Base-by-base conservation (phyloP, 2,888 invertebrate genomes). In the Ectemnius continuus region DNA sequence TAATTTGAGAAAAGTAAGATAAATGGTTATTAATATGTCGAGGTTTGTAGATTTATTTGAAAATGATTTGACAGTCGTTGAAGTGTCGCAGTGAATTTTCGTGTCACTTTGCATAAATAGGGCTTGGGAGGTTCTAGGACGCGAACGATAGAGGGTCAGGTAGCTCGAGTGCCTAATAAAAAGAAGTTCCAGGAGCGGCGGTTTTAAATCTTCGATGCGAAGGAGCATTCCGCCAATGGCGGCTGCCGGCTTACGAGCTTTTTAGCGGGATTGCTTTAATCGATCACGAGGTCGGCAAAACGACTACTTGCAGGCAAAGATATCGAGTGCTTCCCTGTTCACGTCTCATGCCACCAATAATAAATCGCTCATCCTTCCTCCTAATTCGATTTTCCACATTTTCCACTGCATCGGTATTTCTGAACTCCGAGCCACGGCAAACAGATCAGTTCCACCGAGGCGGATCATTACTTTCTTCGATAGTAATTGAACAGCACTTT, bases 261-360 rank as follows among this genome's bases (percentile, higher is more conserved):
- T 52, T 52, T 52, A 52, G 52, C 16, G 52, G 16, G 52, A 52
- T 52, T 52, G 52, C 52, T 52, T 52, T 52, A 52, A 52, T 52
- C 52, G 52, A 52, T 52, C 52, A 52, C 52, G 52, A 52, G 52
- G 52, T 52, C 52, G 14, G 52, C 36, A 36, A 36, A 16, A 52
- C 52, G 52, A 52, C 52, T 52, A 52, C 52, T 52, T 16, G 52
- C 52, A 4, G 6, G 52, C 52, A 52, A 52, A 52, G 52, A 16
- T 52, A 52, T 14, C 52, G 52, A 52, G 14, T 52, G 52, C n/a
- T 52, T 16, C n/a, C 14, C 52, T 14, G 13, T 52, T 16, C 52
- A 16, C 52, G 16, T 16, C 52, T 52, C 52, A 16, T 16, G 52
- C 16, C 16, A 13, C n/a, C 52, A 16, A 52, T 52, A 52, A 52